Base-by-base conservation (phyloP, 2,797 vertebrate genomes). In the Hydrolagus colliei region DNA sequence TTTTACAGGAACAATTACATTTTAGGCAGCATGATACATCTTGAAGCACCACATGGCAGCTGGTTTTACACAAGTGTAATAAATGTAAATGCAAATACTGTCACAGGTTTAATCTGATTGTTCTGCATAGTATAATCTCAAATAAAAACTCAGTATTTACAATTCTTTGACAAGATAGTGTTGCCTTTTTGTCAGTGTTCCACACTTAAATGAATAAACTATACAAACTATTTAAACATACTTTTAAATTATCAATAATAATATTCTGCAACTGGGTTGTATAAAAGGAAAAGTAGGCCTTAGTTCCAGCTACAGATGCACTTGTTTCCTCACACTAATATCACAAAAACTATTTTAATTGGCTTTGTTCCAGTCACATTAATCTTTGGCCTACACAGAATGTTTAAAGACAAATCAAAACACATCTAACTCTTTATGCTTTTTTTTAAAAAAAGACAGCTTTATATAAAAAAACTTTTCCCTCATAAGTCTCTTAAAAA, bases 1-100 rank as follows among this genome's bases (percentile, higher is more conserved):
- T 84, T 84, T 68, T 84, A 68, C n/a, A 20, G 79, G 67, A 84
- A 84, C 67, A 84, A 71, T 84, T 84, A 84, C 67, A 84, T 84
- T 68, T 71, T 84, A 82, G 79, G 32, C 61, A 79, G 61, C 32
- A 82, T 68, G 32, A 82, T n/a, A 68, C 79, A 20, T 18, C 32
- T 68, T 20, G 32, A 41, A 71, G 41, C 71, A 68, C 65, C 71
- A 35, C 65, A 84, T 11, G 22, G 41, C 71, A n/a, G 71, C 16
- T 2, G 65, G 35, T 35, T 71, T 71, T 84, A 63, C 79, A 71
- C 27, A 35, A 82, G 3, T 63, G 18, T 68, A 4, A 27, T 68
- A 52, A 52, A 52, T 52, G 41, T 52, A 41, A 84, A 84, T 1
- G 16, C 18, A 16, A 82, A 82, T 52, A 84, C 65, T 35, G 27